Evolutionary conservation across 2,888 invertebrate genomes (phyloP).

Genomic region (Tipula confusa): DNA sequence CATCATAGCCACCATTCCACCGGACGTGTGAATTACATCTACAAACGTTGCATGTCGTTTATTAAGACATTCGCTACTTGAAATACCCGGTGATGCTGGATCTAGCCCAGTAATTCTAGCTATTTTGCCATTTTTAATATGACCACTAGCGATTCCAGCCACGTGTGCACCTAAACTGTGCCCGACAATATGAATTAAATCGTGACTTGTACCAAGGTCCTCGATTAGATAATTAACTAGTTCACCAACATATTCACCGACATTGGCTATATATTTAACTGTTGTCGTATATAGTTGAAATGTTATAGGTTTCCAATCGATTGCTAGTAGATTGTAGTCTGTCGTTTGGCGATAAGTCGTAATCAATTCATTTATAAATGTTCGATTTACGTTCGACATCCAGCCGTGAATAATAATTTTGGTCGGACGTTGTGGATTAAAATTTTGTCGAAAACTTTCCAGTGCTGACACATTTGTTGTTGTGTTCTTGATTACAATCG

Average conservation of each 20-base stretch:
- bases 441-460: not conserved
- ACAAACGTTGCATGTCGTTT: not conserved
- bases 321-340: not conserved
- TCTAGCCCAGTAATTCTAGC: not conserved
- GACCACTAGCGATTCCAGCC: not conserved
- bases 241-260: not conserved
- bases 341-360: not conserved
- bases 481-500: not conserved
- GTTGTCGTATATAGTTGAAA: not conserved
- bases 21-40: not conserved
- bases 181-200: not conserved
- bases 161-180: conserved; percentile 27
- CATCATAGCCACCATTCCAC: conserved; percentile 38
- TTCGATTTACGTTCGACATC: conserved; percentile 34
- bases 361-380: not conserved
- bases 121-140: not conserved
- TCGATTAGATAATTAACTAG: not conserved
- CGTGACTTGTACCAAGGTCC: not conserved
- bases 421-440: conserved; percentile 43
- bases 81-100: not conserved
- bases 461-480: not conserved
- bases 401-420: conserved; percentile 48
- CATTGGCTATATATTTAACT: not conserved
- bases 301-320: not conserved
- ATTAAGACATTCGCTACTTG: not conserved